Conservation (phyloP, 2,113 vertebrate genomes). For the Psittacus erithacus region DNA sequence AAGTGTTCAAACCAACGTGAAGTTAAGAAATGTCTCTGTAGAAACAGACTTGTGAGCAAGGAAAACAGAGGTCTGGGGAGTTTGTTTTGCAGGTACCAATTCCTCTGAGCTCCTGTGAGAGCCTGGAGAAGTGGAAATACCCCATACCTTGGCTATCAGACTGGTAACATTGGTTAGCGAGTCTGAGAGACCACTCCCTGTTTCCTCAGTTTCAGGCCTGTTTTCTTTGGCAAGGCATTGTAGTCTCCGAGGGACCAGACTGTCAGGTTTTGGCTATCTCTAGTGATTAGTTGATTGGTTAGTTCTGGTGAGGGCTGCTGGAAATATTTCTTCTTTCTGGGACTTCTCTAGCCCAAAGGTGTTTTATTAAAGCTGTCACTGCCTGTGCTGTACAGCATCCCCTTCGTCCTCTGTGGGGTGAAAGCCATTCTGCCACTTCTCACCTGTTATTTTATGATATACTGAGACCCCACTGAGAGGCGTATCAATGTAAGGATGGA, state of each 20-base stretch:
- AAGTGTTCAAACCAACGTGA: background rate
- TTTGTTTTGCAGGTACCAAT: fast-evolving
- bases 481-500: fast-evolving
- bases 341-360: background rate
- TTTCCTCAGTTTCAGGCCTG: background rate
- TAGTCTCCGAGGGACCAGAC: background rate
- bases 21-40: background rate
- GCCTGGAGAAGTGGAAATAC: background rate
- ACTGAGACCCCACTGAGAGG: background rate
- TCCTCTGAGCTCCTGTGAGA: background rate
- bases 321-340: background rate
- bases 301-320: background rate
- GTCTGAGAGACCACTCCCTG: background rate
- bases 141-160: background rate
- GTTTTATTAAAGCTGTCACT: background rate
- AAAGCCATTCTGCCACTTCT: background rate
- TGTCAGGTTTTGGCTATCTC: slow-evolving; percentile 4
- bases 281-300: background rate
- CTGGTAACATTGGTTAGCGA: background rate
- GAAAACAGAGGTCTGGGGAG: background rate
- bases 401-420: fast-evolving
- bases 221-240: background rate
- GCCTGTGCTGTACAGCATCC: background rate
- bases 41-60: background rate
- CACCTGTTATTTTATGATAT: fast-evolving